A percentile compares a stretch with the other conserved stretches of the same genome.
Evolutionary conservation across 2,797 vertebrate species (phyloP).

Genomic region (Hydrocynus forskahlii): DNA sequence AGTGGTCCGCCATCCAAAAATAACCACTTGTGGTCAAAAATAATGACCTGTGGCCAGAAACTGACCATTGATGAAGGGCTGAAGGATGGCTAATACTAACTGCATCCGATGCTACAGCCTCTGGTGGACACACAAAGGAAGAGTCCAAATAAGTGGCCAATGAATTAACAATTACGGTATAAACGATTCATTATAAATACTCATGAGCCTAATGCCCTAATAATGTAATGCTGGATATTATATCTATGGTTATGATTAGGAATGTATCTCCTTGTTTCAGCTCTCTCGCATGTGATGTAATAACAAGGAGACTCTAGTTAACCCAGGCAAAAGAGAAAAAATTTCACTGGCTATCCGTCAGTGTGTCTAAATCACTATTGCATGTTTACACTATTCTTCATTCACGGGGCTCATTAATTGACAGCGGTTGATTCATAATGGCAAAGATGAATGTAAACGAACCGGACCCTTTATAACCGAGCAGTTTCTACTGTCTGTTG

Average conservation of each 20-base stretch:
- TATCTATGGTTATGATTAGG: slow-evolving; percentile 37
- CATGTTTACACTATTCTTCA: slow-evolving; percentile 56
- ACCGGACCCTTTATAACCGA: slow-evolving; percentile 43
- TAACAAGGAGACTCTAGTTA: slow-evolving; percentile 31
- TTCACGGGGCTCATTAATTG: slow-evolving; percentile 38
- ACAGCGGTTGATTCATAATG: background rate
- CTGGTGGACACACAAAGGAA: too few relatives aligned
- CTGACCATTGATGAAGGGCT: too few relatives aligned
- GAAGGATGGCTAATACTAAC: background rate
- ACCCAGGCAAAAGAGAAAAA: slow-evolving; percentile 19
- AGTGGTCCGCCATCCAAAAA: background rate
- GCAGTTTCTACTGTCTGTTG: slow-evolving; percentile 35
- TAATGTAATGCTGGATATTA: slow-evolving; percentile 35
- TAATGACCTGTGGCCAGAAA: too few relatives aligned
- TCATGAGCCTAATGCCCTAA: slow-evolving; percentile 13
- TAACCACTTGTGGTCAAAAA: background rate
- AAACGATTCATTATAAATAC: background rate
- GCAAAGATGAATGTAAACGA: slow-evolving; percentile 48
- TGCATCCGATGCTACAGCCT: background rate
- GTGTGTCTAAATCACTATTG: slow-evolving; percentile 50
- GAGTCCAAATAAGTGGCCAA: background rate
- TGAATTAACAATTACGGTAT: background rate
- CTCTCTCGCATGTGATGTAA: slow-evolving; percentile 51
- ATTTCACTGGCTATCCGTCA: slow-evolving; percentile 28
- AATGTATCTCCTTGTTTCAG: slow-evolving; percentile 36